Evolutionary conservation across 2,797 vertebrate species (phyloP), one percentile per base, ranked within the genome.

Genomic region (Acestrorhynchus altus): DNA sequence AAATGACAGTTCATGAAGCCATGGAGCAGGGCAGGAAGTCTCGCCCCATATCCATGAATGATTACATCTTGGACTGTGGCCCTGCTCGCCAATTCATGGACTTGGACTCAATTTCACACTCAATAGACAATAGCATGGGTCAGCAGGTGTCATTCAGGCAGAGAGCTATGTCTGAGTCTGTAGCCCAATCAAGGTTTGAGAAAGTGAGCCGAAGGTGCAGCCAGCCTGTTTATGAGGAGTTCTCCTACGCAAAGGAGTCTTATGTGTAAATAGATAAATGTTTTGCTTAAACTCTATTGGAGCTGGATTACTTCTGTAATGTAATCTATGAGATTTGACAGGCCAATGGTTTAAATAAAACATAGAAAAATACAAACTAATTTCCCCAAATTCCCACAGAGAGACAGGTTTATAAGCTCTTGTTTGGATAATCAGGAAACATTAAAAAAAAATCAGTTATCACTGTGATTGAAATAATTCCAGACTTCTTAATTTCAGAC

Each of bases 191-290:
- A 4, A 93, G 70, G 42, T 89, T 82, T 0, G 93, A 95, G 22
- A 85, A 59, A 0, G 40, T 93, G 76, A 86, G 83, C 4, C 89
- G 16, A 18, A 92, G 93, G 46, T 97, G 95, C 68, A 96, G 95
- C 85, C 97, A 97, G 81, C 93, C 94, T 0, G 82, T 94, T 82
- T 96, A 97, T 83, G 96, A 98, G 74, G 93, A 96, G 10, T 86
- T 96, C 69, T 93, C 91, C 0, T 93, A 92, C 15, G 93, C 94
- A n/a, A 98, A 96, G 89, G 98, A 99, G 88, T 98, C 98, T 39
- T 98, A 96, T 0, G 26, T 63, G 52, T 70, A 10, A 28, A 46
- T 59, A 18, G 28, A 15, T 0, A 47, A 8, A 4, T 61, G 16
- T 28, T 31, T 15, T 59, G n/a, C 12, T 31, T 15, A 16, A 28